Percentiles rank a stretch among this genome's conserved stretches.
Evolutionary conservation across 2,888 invertebrate genomes (phyloP).

Genomic region (Harpalus rufipes): DNA sequence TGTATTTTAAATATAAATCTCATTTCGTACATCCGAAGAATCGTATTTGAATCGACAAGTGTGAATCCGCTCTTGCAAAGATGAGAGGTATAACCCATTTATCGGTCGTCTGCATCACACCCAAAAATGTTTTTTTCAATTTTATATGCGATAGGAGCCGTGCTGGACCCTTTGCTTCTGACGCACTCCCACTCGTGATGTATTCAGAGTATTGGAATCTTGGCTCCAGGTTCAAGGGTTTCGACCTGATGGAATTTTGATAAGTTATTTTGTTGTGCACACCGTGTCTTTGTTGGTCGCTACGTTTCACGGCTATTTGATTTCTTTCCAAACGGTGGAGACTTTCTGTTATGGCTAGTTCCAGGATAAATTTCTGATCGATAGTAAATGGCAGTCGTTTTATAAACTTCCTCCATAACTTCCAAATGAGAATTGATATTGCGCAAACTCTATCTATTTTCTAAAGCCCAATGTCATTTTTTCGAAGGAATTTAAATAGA

Average conservation of each 20-base stretch:
- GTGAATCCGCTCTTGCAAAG: no score
- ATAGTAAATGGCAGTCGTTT: conserved; percentile 22
- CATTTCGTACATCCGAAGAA: no score
- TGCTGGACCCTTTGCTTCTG: no score
- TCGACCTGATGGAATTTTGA: conserved; percentile 65
- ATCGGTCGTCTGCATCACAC: no score
- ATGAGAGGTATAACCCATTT: no score
- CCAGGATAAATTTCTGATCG: neutral
- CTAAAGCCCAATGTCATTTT: neutral
- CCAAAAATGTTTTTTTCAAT: no score
- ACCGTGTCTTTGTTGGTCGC: conserved; percentile 59
- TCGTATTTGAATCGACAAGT: no score
- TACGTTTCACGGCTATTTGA: conserved; percentile 62
- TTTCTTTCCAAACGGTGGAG: conserved; percentile 53
- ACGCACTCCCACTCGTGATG: conserved; percentile 3
- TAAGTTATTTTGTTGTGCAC: conserved; percentile 63
- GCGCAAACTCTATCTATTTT: neutral
- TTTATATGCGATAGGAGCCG: no score
- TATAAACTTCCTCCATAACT: conserved; percentile 20
- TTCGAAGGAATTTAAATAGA: neutral
- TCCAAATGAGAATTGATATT: conserved; percentile 10
- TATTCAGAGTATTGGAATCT: conserved; percentile 55
- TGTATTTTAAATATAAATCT: no score
- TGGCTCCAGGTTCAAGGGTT: conserved; percentile 36
- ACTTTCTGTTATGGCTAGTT: conserved; percentile 50